Percentiles rank a stretch among this genome's conserved stretches.
These are phyloP conservation scores for Pecten maximus DNA, from an alignment of 2,888 invertebrate genomes.

Conservation along the genomic window DNA sequence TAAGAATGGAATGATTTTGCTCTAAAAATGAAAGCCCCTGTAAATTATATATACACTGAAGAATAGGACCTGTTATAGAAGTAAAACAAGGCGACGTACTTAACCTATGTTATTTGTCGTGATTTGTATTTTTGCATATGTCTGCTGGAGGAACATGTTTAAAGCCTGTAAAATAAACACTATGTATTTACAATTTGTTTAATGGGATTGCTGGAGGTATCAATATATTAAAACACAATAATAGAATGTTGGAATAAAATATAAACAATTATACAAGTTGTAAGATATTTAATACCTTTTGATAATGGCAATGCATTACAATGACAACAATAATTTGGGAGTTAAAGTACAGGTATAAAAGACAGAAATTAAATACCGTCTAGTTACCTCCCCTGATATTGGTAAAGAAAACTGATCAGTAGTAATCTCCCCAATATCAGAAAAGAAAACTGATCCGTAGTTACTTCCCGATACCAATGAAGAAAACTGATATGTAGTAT, in stretches of 20 bases:
- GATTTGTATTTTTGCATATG: too few species aligned
- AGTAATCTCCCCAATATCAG: not conserved
- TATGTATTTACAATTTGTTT: too few species aligned
- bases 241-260: not conserved
- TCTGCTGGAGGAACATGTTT: too few species aligned
- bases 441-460: not conserved
- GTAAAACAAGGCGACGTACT: too few species aligned
- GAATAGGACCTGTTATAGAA: too few species aligned
- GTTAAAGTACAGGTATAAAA: not conserved
- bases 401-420: not conserved
- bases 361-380: not conserved
- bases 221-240: not conserved
- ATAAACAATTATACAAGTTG: not conserved
- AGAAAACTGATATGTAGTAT: not conserved
- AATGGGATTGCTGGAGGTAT: too few species aligned
- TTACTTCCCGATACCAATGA: not conserved
- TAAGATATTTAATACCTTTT: constrained; percentile 28
- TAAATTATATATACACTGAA: too few species aligned
- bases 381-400: not conserved
- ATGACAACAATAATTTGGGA: not conserved
- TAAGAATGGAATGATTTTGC: too few species aligned
- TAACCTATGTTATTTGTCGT: too few species aligned
- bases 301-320: constrained; percentile 1
- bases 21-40: too few species aligned
- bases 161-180: too few species aligned